Conservation (phyloP, 1,140 invertebrate genomes). For the Achatina immaculata region DNA sequence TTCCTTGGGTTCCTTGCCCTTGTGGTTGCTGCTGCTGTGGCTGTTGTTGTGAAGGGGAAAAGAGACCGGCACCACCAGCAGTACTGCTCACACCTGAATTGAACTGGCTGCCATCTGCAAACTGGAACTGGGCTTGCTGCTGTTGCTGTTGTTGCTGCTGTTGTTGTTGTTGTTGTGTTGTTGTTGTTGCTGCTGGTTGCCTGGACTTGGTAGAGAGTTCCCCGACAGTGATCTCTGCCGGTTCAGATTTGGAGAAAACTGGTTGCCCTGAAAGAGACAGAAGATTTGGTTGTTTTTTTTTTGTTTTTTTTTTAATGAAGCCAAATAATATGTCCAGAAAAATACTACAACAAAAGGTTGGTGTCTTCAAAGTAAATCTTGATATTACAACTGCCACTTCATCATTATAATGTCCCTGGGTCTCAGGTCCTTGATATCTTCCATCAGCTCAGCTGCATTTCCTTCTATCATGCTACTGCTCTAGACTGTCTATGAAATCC, state of each 20-base stretch:
- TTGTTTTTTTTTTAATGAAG: too few species aligned
- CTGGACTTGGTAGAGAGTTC: slow-evolving; percentile 53
- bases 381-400: too few species aligned
- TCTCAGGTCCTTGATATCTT: too few species aligned
- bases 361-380: too few species aligned
- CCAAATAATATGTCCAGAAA: too few species aligned
- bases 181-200: slow-evolving; percentile 39
- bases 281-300: too few species aligned
- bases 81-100: slow-evolving; percentile 32
- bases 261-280: slow-evolving; percentile 49
- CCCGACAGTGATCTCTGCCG: slow-evolving; percentile 61
- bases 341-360: too few species aligned
- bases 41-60: slow-evolving; percentile 29
- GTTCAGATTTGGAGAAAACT: slow-evolving; percentile 51
- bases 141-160: slow-evolving; percentile 34
- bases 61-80: slow-evolving; percentile 37
- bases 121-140: slow-evolving; percentile 52
- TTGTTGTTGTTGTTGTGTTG: slow-evolving; percentile 14
- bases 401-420: too few species aligned
- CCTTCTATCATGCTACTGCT: too few species aligned
- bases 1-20: slow-evolving; percentile 45
- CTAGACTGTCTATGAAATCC: too few species aligned
- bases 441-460: too few species aligned
- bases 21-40: slow-evolving; percentile 55
- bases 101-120: slow-evolving; percentile 46